Evolutionary conservation across 2,888 invertebrate species (phyloP), one percentile per base, ranked within the genome.

Genomic region (Liodrosophila aerea): DNA sequence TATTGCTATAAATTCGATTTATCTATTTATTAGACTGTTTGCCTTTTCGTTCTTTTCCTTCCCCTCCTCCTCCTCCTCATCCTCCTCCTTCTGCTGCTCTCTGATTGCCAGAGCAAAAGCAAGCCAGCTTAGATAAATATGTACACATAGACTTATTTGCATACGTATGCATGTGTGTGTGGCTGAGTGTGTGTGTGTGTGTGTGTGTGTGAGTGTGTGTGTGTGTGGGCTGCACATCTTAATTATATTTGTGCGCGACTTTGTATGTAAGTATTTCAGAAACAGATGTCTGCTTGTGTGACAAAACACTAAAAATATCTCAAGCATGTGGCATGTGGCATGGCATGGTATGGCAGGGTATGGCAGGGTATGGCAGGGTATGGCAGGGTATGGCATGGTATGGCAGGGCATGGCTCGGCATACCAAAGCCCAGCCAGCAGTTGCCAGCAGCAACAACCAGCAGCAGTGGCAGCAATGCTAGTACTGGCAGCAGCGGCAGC

Each of bases 301-400:
- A 73, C 73, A 73, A 70, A 73, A 73, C 70, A 73, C 73, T 73
- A 70, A 73, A 73, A 73, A 73, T 73, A 73, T 73, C 64, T 73
- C 61, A 73, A 73, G 74, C 73, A 73, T 73, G 73, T 73, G 73
- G 74, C 70, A 71, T 71, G 70, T 65, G 63, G 73, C 69, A 74
- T 73, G 73, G 74, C 67, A 71, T 71, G 70, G 65, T 63, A 73
- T 70, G 72, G 72, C 56, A 58, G 31, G 73, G 64, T 64, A 72
- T n/a, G n/a, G n/a, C n/a, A n/a, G n/a, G 63, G 73, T 70, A 74
- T 73, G 73, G 74, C 67, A 71, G 67, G 70, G 65, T 63, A 73
- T 70, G 72, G 72, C 56, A 58, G 31, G n/a, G n/a, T n/a, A n/a
- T n/a, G n/a, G 53, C 62, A 71, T n/a, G n/a, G n/a, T n/a, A n/a